Conservation (phyloP, 2,113 vertebrate genomes). For the Periophthalmodon schlosseri region DNA sequence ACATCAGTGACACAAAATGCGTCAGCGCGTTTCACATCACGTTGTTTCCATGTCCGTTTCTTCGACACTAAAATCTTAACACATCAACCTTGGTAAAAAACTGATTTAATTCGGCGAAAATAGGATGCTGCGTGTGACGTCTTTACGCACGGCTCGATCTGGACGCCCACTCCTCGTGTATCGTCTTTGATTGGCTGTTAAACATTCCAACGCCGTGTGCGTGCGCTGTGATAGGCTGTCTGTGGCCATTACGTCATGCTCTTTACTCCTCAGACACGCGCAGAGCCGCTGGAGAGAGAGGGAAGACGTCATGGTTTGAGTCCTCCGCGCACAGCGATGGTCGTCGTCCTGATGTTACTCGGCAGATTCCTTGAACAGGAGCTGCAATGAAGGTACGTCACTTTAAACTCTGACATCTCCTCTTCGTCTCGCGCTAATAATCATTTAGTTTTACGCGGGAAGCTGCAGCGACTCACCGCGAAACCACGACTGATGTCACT, state of each 20-base stretch:
- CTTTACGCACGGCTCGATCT: conserved; percentile 35
- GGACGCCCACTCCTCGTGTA: conserved; percentile 50
- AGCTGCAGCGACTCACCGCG: conserved; percentile 36
- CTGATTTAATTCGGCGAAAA: conserved; percentile 5
- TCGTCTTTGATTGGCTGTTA: conserved; percentile 69
- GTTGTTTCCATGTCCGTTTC: background rate
- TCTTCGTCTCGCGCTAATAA: background rate
- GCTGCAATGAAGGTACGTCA: conserved; percentile 79
- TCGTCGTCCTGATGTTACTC: conserved; percentile 69
- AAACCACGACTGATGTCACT: conserved; percentile 25
- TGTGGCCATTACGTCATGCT: conserved; percentile 75
- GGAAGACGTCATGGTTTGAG: conserved; percentile 81
- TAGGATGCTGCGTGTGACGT: conserved; percentile 39
- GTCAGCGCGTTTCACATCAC: no score
- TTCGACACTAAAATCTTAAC: background rate
- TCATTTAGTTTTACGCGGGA: conserved; percentile 15
- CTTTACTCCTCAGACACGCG: conserved; percentile 57
- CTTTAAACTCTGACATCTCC: background rate
- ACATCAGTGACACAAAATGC: background rate
- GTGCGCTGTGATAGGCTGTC: conserved; percentile 62
- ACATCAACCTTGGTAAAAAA: background rate
- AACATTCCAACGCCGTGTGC: conserved; percentile 51
- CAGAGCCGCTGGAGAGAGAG: conserved; percentile 64
- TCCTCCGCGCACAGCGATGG: conserved; percentile 69
- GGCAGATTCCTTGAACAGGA: conserved; percentile 68